Percentiles rank a stretch among this genome's conserved stretches.
These are phyloP conservation scores for Thecocarcelia acutangulata DNA, from an alignment of 2,888 invertebrate genomes.

Conservation along the genomic window DNA sequence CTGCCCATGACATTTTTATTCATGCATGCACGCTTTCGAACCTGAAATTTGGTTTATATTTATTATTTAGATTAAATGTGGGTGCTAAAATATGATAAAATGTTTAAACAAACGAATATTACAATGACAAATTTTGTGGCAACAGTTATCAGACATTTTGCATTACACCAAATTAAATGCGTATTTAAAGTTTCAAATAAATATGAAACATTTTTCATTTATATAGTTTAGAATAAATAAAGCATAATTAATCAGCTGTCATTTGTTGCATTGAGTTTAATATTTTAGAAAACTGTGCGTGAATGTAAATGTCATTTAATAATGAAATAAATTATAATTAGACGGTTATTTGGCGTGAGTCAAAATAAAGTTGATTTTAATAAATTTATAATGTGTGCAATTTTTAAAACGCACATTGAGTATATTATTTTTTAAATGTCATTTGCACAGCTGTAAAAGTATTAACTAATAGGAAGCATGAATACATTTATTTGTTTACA, in stretches of 20 bases:
- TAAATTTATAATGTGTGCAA: neutral
- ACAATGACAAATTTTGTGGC: slow-evolving; percentile 51
- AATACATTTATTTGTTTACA: too few species aligned
- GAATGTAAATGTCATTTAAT: neutral
- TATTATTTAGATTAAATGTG: slow-evolving; percentile 42
- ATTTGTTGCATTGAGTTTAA: slow-evolving; percentile 9
- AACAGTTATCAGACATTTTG: slow-evolving; percentile 17
- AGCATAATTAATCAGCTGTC: slow-evolving; percentile 35
- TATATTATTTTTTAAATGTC: too few species aligned
- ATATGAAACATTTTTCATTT: neutral
- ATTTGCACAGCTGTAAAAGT: too few species aligned
- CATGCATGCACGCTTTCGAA: slow-evolving; percentile 12
- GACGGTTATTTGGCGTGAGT: neutral
- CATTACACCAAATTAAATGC: slow-evolving; percentile 1
- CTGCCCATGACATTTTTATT: slow-evolving; percentile 5
- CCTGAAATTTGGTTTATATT: slow-evolving; percentile 18
- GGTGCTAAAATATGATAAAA: slow-evolving; percentile 44
- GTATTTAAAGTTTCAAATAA: slow-evolving; percentile 2
- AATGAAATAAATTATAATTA: slow-evolving; percentile 22
- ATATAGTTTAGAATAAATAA: slow-evolving; percentile 6
- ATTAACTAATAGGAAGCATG: too few species aligned
- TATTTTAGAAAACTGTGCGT: slow-evolving; percentile 1
- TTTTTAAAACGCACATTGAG: too few species aligned
- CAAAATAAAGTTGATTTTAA: neutral
- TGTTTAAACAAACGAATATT: slow-evolving; percentile 47